Percentiles rank a stretch among this genome's conserved stretches.
phyloP scores from a whole-genome alignment of 1,140 invertebrate species.

The Plodia interpunctella region DNA sequence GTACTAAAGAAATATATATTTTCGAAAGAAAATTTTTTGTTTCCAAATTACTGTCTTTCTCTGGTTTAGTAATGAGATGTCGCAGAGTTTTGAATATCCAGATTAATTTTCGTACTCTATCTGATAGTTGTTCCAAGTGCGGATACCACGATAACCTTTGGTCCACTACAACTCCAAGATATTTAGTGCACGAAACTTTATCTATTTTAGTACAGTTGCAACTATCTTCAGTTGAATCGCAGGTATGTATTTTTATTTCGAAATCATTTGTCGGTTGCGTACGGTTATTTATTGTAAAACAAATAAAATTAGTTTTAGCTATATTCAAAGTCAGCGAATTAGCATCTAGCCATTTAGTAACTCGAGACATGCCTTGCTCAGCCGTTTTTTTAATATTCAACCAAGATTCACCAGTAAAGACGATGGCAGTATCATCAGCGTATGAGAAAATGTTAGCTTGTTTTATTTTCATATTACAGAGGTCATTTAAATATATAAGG shows the following conservation, averaged over 20 bases:
- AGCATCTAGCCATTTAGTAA: too few species aligned
- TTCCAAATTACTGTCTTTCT: too few species aligned
- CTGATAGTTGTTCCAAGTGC: slow-evolving; percentile 10
- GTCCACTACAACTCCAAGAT: slow-evolving; percentile 15
- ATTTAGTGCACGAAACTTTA: slow-evolving; percentile 9
- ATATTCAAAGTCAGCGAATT: too few species aligned
- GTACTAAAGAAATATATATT: neutral
- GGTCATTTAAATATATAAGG: neutral
- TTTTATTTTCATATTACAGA: slow-evolving; percentile 4
- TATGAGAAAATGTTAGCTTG: neutral
- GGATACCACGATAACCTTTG: slow-evolving; percentile 10
- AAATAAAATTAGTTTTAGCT: slow-evolving; percentile 15
- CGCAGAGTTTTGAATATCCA: slow-evolving; percentile 12
- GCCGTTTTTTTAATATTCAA: too few species aligned
- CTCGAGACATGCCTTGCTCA: too few species aligned
- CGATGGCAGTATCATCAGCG: neutral
- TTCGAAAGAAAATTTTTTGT: too few species aligned
- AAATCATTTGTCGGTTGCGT: slow-evolving; percentile 9
- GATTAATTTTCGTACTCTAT: slow-evolving; percentile 8
- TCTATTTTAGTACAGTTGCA: slow-evolving; percentile 9
- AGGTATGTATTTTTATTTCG: slow-evolving; percentile 13
- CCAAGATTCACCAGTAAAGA: neutral
- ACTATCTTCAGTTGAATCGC: neutral
- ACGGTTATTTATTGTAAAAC: neutral
- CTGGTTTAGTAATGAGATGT: neutral